Evolutionary conservation across 2,797 vertebrate species (phyloP).

Genomic region (Hydrocynus forskahlii): DNA sequence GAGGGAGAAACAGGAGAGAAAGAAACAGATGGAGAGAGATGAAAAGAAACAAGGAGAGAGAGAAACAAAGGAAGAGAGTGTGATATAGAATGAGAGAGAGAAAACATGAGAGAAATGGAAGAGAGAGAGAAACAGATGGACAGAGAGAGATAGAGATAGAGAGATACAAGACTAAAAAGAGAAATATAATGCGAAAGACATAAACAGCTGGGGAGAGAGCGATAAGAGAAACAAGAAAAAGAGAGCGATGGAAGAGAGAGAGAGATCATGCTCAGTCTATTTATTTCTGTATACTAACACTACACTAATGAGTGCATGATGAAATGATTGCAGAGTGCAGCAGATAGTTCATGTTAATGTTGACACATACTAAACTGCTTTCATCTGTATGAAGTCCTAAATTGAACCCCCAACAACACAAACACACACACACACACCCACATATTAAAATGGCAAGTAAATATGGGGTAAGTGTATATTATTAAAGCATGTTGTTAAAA

Average conservation of each 20-base stretch:
- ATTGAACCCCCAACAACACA: not conserved
- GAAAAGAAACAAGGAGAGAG: not conserved
- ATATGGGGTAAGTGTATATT: too few species aligned
- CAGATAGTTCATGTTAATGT: not conserved
- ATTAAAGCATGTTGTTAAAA: too few species aligned
- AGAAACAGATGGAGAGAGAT: not conserved
- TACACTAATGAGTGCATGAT: not conserved
- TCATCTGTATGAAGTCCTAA: not conserved
- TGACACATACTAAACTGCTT: not conserved
- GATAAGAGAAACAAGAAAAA: not conserved
- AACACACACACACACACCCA: not conserved
- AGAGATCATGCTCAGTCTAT: not conserved
- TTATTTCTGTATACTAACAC: not conserved
- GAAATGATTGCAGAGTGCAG: not conserved
- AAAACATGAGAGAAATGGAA: not conserved
- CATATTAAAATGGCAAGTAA: too few species aligned
- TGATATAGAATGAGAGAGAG: not conserved
- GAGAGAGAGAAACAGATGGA: not conserved
- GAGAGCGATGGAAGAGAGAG: slow-evolving; percentile 5
- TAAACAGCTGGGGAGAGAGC: not conserved
- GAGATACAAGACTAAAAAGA: not conserved
- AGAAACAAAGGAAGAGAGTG: not conserved
- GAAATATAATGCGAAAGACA: not conserved
- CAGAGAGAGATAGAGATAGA: not conserved
- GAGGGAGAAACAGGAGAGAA: not conserved